These are phyloP conservation scores for Camelus dromedarius DNA, from an alignment of 2,113 vertebrate species.

Conservation along the genomic window DNA sequence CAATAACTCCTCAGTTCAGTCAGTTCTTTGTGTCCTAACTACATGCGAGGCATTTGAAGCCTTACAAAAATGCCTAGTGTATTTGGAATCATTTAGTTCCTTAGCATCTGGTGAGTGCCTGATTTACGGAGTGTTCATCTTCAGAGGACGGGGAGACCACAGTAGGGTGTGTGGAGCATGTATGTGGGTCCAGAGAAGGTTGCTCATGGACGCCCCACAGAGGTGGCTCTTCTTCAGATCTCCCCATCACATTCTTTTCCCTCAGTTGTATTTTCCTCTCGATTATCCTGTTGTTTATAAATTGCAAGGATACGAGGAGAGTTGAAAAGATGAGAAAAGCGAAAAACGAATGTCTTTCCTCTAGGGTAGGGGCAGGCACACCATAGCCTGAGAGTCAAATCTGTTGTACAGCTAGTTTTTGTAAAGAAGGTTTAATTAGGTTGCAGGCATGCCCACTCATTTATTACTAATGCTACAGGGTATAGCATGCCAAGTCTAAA, in stretches of 20 bases:
- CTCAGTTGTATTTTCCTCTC: background rate
- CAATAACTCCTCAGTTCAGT: background rate
- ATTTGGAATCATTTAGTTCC: background rate
- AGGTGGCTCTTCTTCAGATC: background rate
- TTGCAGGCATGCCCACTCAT: background rate
- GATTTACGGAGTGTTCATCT: background rate
- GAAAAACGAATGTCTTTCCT: background rate
- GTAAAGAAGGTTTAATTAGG: background rate
- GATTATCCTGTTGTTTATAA: background rate
- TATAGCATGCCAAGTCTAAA: background rate
- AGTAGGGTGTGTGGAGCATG: background rate
- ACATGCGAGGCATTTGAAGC: background rate
- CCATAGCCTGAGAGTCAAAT: background rate
- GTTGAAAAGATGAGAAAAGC: background rate
- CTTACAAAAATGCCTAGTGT: background rate
- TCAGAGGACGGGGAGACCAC: background rate
- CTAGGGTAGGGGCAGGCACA: background rate
- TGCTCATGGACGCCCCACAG: background rate
- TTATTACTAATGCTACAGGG: background rate
- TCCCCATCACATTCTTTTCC: background rate
- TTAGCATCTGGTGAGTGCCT: background rate
- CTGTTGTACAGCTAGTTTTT: background rate
- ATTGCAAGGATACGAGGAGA: background rate
- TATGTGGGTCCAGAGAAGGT: background rate
- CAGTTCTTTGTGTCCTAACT: background rate